Base-by-base conservation (phyloP, 2,888 invertebrate species). In the Drosophila cyrtoloma region DNA sequence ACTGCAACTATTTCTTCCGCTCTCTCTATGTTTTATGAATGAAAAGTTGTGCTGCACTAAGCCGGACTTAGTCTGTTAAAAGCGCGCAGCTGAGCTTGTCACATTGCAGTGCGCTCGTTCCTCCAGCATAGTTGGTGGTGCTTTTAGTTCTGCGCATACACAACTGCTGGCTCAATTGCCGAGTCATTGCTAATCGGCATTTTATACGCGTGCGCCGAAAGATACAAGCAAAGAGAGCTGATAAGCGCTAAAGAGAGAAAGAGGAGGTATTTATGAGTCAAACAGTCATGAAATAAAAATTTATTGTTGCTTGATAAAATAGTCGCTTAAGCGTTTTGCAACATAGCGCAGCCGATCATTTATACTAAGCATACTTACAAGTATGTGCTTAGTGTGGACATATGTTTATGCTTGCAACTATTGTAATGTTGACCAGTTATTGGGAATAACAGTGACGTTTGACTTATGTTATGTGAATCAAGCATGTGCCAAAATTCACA, bases 121-220 rank as follows among this genome's bases (percentile, higher is more conserved):
- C 9, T 42, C 60, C 14, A 44, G 44, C 10, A 10, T 33, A 44
- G 37, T 57, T 51, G 55, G 1, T 37, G 12, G 1, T 50, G 35
- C 42, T 26, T 56, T 51, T 12, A 19, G 28, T n/a, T 33, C 35
- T 30, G 35, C 51, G 62, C 50, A 14, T 22, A 19, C 4, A 22
- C n/a, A n/a, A 58, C 2, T 44, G 35, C 19, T 28, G 26, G 14
- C 22, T 35, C 33, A 62, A 56, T 59, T 77, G 72, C 5, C 58
- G 50, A 70, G 79, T 79, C 79, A 79, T 65, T 70, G 59, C 28
- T 56, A 52, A 77, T 57, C 35, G 61, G 56, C 79, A 70, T 39
- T 61, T 64, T 64, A 44, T 0, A 22, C 22, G 65, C 69, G 32
- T 52, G 60, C 66, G 59, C 35, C 62, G 30, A 51, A 50, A 73